Evolutionary conservation across 2,113 vertebrate species (phyloP).

Genomic region (Rhodinocichla rosea): DNA sequence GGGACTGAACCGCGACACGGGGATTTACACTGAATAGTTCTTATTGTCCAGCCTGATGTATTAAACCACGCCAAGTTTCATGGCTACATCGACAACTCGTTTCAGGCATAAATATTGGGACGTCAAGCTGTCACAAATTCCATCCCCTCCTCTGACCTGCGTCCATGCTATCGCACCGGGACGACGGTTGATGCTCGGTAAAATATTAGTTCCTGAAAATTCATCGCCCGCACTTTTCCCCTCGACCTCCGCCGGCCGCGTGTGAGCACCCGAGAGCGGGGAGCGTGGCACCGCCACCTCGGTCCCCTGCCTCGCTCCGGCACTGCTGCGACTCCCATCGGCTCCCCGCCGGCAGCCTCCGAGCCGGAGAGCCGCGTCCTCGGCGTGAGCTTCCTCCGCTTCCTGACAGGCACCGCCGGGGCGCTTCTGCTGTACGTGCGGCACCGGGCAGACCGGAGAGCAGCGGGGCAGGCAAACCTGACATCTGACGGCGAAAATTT

Average conservation of each 20-base stretch:
- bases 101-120: not conserved
- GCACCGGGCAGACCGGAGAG: not conserved
- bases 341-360: not conserved
- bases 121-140: not conserved
- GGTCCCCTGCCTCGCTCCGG: not conserved
- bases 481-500: not conserved
- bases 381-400: accelerated
- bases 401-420: not conserved
- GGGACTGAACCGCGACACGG: not conserved
- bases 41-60: not conserved
- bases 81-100: not conserved
- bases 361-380: not conserved
- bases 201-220: not conserved
- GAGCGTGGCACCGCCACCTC: accelerated
- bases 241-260: not conserved
- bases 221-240: accelerated
- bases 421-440: accelerated
- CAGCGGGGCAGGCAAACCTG: not conserved
- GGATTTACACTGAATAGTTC: not conserved
- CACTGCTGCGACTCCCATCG: not conserved
- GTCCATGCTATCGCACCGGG: not conserved
- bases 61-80: not conserved
- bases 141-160: not conserved
- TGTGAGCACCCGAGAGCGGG: not conserved
- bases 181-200: not conserved